Evolutionary conservation across 2,888 invertebrate species (phyloP).

Genomic region (Meteorus colon): DNA sequence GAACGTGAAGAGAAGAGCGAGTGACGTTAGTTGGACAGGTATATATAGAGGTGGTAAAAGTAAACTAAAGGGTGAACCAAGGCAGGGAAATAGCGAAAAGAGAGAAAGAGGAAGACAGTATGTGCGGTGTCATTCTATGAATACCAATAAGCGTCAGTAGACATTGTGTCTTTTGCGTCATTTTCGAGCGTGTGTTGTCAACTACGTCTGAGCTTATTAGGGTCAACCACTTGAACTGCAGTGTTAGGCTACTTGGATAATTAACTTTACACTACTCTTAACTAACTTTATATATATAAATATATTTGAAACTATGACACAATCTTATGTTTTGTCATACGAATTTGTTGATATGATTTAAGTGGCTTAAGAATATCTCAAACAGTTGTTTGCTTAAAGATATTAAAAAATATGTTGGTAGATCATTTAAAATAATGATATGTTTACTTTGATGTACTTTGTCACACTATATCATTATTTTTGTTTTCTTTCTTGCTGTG

Average conservation of each 20-base stretch:
- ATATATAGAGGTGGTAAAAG: constrained; percentile 24
- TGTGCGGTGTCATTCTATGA: constrained; percentile 57
- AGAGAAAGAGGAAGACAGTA: constrained; percentile 46
- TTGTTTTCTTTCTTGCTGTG: background rate
- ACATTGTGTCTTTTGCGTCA: constrained; percentile 39
- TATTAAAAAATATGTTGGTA: no score
- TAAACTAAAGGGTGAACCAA: constrained; percentile 54
- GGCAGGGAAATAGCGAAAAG: constrained; percentile 42
- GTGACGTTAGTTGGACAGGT: constrained; percentile 3
- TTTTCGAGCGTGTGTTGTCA: constrained; percentile 48
- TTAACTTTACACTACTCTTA: constrained; percentile 2
- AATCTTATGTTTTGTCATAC: background rate
- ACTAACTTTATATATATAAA: background rate
- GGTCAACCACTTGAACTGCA: constrained; percentile 32
- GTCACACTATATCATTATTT: background rate
- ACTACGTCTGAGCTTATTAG: constrained; percentile 54
- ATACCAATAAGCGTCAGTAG: constrained; percentile 60
- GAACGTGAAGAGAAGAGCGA: background rate
- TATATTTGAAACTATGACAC: background rate
- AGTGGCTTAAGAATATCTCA: background rate
- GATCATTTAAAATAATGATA: no score
- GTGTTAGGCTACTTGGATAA: background rate
- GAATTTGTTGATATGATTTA: background rate
- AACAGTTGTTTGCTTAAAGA: background rate
- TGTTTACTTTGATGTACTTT: no score